Conservation (phyloP, 2,113 vertebrate genomes). For the Hymenochirus boettgeri region DNA sequence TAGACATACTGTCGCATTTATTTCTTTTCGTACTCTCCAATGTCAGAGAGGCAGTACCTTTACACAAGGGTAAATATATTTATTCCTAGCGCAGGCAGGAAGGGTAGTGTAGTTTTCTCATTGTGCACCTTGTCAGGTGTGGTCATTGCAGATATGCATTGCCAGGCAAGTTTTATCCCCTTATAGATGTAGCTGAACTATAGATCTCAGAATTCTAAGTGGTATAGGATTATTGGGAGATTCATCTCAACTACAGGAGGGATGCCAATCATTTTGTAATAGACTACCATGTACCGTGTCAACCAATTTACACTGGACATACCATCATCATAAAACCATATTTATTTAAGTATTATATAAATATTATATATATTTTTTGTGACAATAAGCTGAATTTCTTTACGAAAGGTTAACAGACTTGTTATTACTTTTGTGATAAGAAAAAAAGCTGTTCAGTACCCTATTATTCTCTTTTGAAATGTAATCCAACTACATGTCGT, state of each 20-base stretch:
- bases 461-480: slow-evolving; percentile 81
- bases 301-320: slow-evolving; percentile 72
- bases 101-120: slow-evolving; percentile 66
- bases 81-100: neutral
- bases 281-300: slow-evolving; percentile 61
- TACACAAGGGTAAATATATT: neutral
- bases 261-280: slow-evolving; percentile 70
- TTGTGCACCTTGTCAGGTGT: slow-evolving; percentile 68
- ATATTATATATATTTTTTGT: slow-evolving; percentile 68
- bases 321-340: slow-evolving; percentile 57
- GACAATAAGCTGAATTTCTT: slow-evolving; percentile 74
- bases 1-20: neutral
- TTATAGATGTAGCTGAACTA: too few relatives aligned
- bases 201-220: too few relatives aligned
- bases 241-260: too few relatives aligned
- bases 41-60: slow-evolving; percentile 8
- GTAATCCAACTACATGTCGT: slow-evolving; percentile 71
- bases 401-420: slow-evolving; percentile 71
- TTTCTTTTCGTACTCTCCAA: neutral
- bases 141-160: slow-evolving; percentile 57
- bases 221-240: too few relatives aligned
- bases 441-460: slow-evolving; percentile 62
- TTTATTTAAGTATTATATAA: too few relatives aligned
- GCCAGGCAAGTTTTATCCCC: too few relatives aligned
- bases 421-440: slow-evolving; percentile 77